phyloP scores from a whole-genome alignment of 2,113 vertebrate genomes.

The Calyptomena viridis region DNA sequence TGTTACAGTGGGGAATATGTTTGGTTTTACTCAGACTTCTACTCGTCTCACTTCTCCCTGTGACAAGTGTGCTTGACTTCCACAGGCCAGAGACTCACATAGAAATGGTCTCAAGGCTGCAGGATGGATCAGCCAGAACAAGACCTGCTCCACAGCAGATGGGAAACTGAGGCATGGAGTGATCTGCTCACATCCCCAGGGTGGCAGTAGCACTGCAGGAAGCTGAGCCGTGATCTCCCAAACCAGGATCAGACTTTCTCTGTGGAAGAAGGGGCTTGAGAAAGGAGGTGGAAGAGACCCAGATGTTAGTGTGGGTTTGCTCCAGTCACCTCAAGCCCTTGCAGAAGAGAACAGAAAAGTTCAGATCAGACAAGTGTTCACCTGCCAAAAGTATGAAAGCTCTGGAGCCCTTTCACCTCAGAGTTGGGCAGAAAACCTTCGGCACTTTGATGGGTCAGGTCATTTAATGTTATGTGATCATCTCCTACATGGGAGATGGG shows the following conservation, averaged over 20 bases:
- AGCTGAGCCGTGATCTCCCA: neutral
- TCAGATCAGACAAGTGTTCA: rapidly evolving
- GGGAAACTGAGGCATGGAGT: neutral
- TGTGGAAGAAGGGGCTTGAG: neutral
- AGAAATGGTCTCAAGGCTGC: neutral
- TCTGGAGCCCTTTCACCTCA: neutral
- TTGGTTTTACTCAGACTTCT: neutral
- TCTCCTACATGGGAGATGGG: neutral
- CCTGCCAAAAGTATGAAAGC: rapidly evolving
- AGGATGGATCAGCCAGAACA: neutral
- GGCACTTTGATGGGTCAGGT: rapidly evolving
- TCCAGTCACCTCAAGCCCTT: neutral
- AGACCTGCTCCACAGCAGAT: neutral
- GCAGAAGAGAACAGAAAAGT: rapidly evolving
- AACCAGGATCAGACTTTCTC: neutral
- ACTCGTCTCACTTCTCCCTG: neutral
- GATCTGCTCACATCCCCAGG: neutral
- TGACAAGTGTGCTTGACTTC: neutral
- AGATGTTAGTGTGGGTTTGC: neutral
- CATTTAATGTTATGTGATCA: neutral
- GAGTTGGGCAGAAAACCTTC: rapidly evolving
- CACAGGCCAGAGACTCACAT: neutral
- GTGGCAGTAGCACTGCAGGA: neutral
- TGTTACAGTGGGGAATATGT: neutral
- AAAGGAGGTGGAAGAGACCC: neutral